phyloP scores from a whole-genome alignment of 2,113 vertebrate genomes.

The Neofelis nebulosa region DNA sequence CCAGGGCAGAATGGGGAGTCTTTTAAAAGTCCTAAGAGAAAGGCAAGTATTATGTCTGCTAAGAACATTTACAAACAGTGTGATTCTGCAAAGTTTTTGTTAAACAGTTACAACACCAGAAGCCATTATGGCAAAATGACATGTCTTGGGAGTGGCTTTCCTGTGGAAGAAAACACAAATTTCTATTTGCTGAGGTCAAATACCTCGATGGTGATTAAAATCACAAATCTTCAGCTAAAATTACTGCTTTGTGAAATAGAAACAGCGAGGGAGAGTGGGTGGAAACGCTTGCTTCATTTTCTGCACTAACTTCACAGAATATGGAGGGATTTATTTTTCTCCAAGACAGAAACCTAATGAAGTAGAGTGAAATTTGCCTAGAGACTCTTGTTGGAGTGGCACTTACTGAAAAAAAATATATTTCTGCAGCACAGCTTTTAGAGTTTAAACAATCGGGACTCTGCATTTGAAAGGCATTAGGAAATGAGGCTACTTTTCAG shows the following conservation, averaged over 20 bases:
- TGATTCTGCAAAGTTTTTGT: not conserved
- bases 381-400: constrained; percentile 5
- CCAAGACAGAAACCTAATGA: constrained; percentile 30
- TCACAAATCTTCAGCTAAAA: constrained; percentile 41
- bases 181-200: not conserved
- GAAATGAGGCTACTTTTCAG: not conserved
- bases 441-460: not conserved
- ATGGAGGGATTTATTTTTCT: constrained; percentile 14
- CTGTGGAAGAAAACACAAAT: not conserved
- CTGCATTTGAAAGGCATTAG: not conserved
- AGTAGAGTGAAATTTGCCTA: constrained; percentile 2
- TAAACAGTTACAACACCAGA: not conserved
- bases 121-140: not conserved
- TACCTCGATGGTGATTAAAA: constrained; percentile 2
- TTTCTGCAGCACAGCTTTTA: not conserved
- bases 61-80: not conserved
- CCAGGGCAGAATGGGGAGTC: not conserved
- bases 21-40: not conserved
- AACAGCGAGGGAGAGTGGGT: not conserved
- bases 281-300: not conserved
- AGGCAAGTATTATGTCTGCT: not conserved
- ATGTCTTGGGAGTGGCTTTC: not conserved
- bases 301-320: not conserved
- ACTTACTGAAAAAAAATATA: constrained; percentile 29
- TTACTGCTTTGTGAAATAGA: not conserved